These are phyloP conservation scores for Nipponia nippon DNA, from an alignment of 2,113 vertebrate species.

Conservation along the genomic window DNA sequence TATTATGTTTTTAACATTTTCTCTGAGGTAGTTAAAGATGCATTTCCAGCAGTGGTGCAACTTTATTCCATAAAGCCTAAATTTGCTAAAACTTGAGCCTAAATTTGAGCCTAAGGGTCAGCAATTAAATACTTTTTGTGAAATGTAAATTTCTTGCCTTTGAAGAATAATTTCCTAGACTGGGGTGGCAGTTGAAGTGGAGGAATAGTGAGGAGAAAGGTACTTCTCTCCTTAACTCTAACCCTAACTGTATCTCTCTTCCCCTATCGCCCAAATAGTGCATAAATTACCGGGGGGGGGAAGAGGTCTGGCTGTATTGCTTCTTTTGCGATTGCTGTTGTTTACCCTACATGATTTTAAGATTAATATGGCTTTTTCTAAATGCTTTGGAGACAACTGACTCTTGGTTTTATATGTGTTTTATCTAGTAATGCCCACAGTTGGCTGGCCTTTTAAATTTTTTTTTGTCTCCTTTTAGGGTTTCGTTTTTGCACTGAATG, in stretches of 20 bases:
- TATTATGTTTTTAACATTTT: background rate
- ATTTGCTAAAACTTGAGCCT: background rate
- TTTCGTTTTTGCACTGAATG: constrained; percentile 80
- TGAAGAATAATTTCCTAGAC: background rate
- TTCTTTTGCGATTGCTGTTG: background rate
- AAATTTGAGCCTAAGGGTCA: background rate
- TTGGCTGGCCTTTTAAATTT: background rate
- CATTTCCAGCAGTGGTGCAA: background rate
- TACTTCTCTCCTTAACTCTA: background rate
- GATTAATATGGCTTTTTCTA: background rate
- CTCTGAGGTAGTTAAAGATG: background rate
- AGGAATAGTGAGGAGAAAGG: background rate
- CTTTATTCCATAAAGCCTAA: background rate
- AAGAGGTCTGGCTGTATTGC: background rate
- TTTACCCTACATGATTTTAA: background rate
- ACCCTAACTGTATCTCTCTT: background rate
- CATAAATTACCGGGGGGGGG: background rate
- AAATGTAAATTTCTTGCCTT: background rate
- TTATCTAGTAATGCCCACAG: background rate
- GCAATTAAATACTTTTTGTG: background rate
- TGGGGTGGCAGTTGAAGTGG: background rate
- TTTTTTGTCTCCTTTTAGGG: constrained; percentile 40
- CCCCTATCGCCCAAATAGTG: background rate
- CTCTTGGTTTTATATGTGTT: background rate
- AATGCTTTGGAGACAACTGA: background rate